Percentiles rank a stretch among this genome's conserved stretches.
These are phyloP conservation scores for Myopa testacea DNA, from an alignment of 2,888 invertebrate genomes.

Conservation along the genomic window DNA sequence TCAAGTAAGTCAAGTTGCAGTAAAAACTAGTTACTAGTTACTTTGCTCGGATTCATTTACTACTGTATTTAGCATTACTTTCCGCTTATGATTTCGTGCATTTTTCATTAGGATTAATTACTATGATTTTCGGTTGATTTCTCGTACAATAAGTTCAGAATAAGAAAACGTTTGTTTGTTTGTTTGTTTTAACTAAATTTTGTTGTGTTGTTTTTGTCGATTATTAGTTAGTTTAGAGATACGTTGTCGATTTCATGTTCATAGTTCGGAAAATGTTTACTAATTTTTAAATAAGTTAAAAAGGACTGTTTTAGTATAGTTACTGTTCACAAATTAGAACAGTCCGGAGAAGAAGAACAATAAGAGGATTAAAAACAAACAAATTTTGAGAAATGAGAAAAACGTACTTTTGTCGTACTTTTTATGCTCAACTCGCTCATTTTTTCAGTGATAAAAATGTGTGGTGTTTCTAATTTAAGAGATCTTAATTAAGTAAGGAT, in stretches of 20 bases:
- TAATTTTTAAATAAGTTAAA: background rate
- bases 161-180: conserved; percentile 14
- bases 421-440: too few species aligned
- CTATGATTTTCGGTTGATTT: conserved; percentile 11
- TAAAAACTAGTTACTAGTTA: conserved; percentile 39
- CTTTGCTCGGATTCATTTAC: conserved; percentile 35
- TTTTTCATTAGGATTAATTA: conserved; percentile 30
- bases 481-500: too few species aligned
- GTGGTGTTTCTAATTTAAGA: too few species aligned
- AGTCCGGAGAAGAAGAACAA: too few species aligned
- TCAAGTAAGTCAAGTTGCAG: conserved; percentile 72
- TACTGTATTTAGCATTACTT: conserved; percentile 11
- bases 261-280: background rate
- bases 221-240: background rate
- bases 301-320: too few species aligned
- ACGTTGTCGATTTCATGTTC: conserved; percentile 25
- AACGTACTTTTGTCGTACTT: too few species aligned
- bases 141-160: too few species aligned
- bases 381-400: too few species aligned
- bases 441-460: too few species aligned
- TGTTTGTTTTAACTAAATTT: conserved; percentile 7
- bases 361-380: too few species aligned
- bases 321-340: too few species aligned
- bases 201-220: background rate
- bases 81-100: conserved; percentile 19